Percentiles rank a stretch among this genome's conserved stretches.
phyloP scores from a whole-genome alignment of 2,888 invertebrate species.

The Oeneis ivallda region DNA sequence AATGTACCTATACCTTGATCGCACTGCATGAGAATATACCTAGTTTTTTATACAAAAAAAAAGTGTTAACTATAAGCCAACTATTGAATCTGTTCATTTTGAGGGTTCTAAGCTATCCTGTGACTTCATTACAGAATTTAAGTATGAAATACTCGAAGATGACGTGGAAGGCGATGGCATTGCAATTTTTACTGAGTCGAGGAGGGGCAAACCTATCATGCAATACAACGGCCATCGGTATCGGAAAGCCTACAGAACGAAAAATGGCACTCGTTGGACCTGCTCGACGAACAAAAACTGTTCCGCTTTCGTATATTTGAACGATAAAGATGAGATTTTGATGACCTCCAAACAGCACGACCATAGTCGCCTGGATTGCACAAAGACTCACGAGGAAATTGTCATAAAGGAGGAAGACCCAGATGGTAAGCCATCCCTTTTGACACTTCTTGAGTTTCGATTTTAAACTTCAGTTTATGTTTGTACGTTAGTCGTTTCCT shows the following conservation, averaged over 20 bases:
- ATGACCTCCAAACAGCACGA: conserved; percentile 54
- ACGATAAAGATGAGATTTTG: conserved; percentile 60
- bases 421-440: background rate
- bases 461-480: too few relatives aligned
- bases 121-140: conserved; percentile 4
- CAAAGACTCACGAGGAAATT: background rate
- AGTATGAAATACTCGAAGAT: conserved; percentile 38
- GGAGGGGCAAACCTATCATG: conserved; percentile 57
- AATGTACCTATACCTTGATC: too few relatives aligned
- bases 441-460: too few relatives aligned
- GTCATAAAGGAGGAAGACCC: background rate
- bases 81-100: background rate
- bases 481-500: too few relatives aligned
- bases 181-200: conserved; percentile 57
- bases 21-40: too few relatives aligned
- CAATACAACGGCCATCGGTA: conserved; percentile 62
- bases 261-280: conserved; percentile 59
- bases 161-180: conserved; percentile 43
- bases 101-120: background rate
- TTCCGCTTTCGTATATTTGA: conserved; percentile 58
- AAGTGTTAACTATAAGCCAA: background rate
- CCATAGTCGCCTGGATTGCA: conserved; percentile 13
- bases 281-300: conserved; percentile 61
- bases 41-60: too few relatives aligned
- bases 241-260: conserved; percentile 56